Conservation (phyloP, 2,797 vertebrate species). For the Pteronotus mesoamericanus region DNA sequence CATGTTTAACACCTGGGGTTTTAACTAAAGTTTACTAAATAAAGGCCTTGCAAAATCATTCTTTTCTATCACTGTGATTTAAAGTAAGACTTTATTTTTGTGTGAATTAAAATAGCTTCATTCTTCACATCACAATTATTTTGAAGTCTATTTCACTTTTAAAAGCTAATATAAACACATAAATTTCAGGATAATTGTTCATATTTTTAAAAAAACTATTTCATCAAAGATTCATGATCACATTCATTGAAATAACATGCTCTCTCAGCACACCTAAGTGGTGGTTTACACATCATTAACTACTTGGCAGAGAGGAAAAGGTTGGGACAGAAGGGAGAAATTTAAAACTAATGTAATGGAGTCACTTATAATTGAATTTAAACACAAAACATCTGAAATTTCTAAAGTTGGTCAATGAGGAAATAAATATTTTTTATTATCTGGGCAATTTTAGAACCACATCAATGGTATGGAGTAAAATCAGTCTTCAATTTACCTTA, state of each 20-base stretch:
- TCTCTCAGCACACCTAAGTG: constrained; percentile 52
- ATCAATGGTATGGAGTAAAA: not conserved
- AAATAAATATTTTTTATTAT: not conserved
- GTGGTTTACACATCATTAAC: constrained; percentile 55
- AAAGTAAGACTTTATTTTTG: not conserved
- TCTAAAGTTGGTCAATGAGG: not conserved
- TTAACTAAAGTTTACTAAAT: constrained; percentile 34
- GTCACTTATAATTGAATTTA: constrained; percentile 34
- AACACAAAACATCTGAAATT: constrained; percentile 24
- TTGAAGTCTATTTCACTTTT: constrained; percentile 7
- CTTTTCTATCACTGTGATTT: not conserved
- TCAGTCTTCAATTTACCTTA: not conserved
- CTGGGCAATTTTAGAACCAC: not conserved
- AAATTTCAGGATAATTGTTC: constrained; percentile 34
- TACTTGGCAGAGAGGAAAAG: constrained; percentile 49
- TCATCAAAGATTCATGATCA: constrained; percentile 38
- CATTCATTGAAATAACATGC: constrained; percentile 53
- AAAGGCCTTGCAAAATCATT: constrained; percentile 9
- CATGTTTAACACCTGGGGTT: not conserved
- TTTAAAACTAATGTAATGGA: constrained; percentile 36
- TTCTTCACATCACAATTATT: constrained; percentile 3
- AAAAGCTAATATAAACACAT: constrained; percentile 1
- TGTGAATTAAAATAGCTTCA: not conserved
- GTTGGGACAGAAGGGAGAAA: constrained; percentile 42
- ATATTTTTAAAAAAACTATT: constrained; percentile 35